These are phyloP conservation scores for Phaethon lepturus DNA, from an alignment of 2,113 vertebrate genomes.

Conservation along the genomic window DNA sequence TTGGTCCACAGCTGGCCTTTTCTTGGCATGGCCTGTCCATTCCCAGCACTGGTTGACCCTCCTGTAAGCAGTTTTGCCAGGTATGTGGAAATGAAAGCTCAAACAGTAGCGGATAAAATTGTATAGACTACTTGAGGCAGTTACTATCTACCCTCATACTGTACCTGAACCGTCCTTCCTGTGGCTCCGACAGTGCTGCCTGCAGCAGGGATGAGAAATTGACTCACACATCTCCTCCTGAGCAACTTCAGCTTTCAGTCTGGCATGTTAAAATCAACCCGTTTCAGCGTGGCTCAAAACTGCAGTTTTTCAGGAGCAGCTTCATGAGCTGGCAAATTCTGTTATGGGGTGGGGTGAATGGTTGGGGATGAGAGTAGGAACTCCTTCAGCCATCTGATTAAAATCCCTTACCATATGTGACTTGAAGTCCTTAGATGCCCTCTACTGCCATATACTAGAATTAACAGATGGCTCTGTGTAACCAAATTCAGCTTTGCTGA, in stretches of 20 bases:
- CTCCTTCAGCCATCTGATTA: slow-evolving; percentile 36
- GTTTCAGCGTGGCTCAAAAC: background rate
- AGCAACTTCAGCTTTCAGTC: background rate
- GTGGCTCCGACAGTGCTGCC: background rate
- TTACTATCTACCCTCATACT: background rate
- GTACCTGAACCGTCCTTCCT: background rate
- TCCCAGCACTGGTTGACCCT: background rate
- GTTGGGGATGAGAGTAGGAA: background rate
- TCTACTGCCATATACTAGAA: slow-evolving; percentile 51
- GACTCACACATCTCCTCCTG: background rate
- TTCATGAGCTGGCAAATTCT: background rate
- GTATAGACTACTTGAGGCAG: background rate
- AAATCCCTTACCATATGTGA: slow-evolving; percentile 40
- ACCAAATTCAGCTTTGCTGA: slow-evolving; percentile 5
- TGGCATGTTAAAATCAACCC: background rate
- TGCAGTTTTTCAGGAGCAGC: background rate
- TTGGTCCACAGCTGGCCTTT: background rate
- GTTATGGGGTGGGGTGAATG: background rate
- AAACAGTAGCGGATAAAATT: background rate
- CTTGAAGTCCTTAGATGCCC: slow-evolving; percentile 67
- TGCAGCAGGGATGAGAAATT: background rate
- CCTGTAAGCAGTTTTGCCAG: background rate
- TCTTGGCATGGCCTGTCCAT: background rate
- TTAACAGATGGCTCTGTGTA: slow-evolving; percentile 46
- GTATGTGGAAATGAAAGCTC: background rate